A percentile compares a stretch with the other conserved stretches of the same genome.
phyloP scores from a whole-genome alignment of 1,140 invertebrate species.

The Ooceraea biroi region DNA sequence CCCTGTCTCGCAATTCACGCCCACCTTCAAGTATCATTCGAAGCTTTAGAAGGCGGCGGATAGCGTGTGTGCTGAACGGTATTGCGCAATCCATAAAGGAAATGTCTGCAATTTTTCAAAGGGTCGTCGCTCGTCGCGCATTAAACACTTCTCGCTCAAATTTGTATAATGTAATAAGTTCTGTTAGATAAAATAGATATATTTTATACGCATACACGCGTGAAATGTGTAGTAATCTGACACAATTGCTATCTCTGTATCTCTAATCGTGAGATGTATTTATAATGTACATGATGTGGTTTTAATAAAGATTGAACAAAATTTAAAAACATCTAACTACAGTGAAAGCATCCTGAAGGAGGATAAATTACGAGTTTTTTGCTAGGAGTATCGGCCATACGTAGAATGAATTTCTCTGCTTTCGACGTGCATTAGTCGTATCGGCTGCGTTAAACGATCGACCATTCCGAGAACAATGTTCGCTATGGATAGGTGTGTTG shows the following conservation, averaged over 20 bases:
- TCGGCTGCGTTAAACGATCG: conserved; percentile 46
- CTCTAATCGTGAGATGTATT: background rate
- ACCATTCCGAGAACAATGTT: conserved; percentile 55
- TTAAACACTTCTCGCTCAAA: background rate
- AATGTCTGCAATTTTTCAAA: background rate
- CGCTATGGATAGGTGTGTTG: conserved; percentile 39
- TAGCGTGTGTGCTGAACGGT: conserved; percentile 5
- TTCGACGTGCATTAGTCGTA: conserved; percentile 53
- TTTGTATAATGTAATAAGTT: too few species aligned
- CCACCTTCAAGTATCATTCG: conserved; percentile 4
- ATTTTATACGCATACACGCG: too few species aligned
- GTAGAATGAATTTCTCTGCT: conserved; percentile 54
- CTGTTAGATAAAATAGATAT: too few species aligned
- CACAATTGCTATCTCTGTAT: too few species aligned
- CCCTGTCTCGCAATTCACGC: conserved; percentile 16
- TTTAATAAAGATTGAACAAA: conserved; percentile 4
- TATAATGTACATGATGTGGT: background rate
- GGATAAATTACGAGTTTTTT: conserved; percentile 51
- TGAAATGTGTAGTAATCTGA: too few species aligned
- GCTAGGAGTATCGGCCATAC: conserved; percentile 7
- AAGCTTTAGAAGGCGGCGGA: background rate
- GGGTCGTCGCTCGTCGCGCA: background rate
- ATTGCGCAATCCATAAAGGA: background rate
- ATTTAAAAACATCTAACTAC: conserved; percentile 8
- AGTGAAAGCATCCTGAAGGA: conserved; percentile 23